Conservation (phyloP, 2,888 invertebrate species). For the Caenorhabditis becei region DNA sequence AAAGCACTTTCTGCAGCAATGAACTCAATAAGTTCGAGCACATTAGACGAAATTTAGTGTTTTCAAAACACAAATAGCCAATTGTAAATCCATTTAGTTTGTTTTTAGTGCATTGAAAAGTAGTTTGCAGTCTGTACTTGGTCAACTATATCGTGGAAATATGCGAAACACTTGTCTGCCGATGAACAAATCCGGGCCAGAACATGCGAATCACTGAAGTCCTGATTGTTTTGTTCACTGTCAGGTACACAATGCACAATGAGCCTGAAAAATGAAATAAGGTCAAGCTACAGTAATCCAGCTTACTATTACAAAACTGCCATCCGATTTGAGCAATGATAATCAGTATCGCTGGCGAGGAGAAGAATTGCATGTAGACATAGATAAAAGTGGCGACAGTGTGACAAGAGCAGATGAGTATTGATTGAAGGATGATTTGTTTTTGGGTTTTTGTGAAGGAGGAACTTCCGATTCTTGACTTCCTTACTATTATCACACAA, state of each 20-base stretch:
- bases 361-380: conserved; percentile 15
- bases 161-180: no score
- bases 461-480: not conserved
- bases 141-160: no score
- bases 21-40: no score
- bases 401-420: conserved; percentile 1
- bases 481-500: not conserved
- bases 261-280: no score
- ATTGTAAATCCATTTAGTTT: no score
- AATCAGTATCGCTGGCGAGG: not conserved
- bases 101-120: no score
- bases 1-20: no score
- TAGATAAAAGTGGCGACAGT: conserved; percentile 6
- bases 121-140: no score
- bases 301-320: conserved; percentile 5
- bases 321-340: not conserved
- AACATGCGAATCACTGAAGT: not conserved
- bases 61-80: no score
- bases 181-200: no score
- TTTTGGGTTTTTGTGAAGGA: conserved; percentile 3
- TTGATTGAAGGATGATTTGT: conserved; percentile 2
- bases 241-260: conserved; percentile 3
- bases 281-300: no score
- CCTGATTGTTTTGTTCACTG: conserved; percentile 1
- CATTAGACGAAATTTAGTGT: no score